Conservation (phyloP, 2,797 vertebrate species). For the Cuculus canorus region DNA sequence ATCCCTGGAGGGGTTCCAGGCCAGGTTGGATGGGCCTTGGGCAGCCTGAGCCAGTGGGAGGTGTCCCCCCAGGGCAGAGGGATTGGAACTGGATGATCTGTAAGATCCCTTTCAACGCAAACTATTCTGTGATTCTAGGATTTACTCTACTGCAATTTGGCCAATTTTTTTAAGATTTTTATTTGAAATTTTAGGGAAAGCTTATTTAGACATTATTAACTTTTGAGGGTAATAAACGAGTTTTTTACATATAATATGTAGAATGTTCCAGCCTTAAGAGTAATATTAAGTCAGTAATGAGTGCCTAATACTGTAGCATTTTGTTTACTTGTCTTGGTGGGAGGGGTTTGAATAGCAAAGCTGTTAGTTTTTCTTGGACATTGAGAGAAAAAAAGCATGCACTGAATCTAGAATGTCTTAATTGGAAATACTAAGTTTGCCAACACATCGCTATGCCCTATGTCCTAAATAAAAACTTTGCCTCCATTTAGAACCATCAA, state of each 20-base stretch:
- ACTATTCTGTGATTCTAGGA: no score
- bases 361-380: background rate
- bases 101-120: no score
- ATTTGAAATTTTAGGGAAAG: background rate
- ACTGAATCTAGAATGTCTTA: background rate
- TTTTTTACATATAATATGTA: background rate
- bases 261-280: background rate
- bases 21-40: no score
- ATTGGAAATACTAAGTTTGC: background rate
- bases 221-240: background rate
- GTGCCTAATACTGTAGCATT: background rate
- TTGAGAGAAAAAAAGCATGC: background rate
- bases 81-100: no score
- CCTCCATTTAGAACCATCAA: background rate
- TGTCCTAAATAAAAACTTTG: background rate
- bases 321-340: background rate
- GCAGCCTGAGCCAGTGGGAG: no score
- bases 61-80: no score
- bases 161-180: background rate
- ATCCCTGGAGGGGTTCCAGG: no score
- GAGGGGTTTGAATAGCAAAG: background rate
- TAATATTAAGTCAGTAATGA: background rate
- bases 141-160: background rate
- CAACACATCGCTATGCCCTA: background rate
- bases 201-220: background rate